phyloP scores from a whole-genome alignment of 2,797 vertebrate genomes.

The Taenioides sp. region DNA sequence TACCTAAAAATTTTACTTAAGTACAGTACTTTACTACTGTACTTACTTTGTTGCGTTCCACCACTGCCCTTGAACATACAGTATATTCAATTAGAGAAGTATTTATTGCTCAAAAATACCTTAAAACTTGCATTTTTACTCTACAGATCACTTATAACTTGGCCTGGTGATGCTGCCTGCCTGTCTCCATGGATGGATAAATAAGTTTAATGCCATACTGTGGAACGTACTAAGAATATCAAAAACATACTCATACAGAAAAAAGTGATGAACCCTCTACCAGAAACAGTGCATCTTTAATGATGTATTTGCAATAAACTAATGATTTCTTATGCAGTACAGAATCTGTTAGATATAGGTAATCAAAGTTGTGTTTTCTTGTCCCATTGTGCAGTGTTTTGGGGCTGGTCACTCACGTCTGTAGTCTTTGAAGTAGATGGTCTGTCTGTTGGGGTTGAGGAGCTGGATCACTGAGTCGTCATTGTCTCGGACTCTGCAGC shows the following conservation, averaged over 20 bases:
- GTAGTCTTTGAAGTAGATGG: conserved; percentile 96
- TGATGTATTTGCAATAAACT: background rate
- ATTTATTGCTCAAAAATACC: background rate
- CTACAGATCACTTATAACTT: no score
- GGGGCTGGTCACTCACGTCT: conserved; percentile 84
- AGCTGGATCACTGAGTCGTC: conserved; percentile 98
- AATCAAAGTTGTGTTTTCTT: no score
- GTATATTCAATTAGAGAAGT: no score
- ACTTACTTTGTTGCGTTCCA: no score
- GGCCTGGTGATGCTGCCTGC: no score
- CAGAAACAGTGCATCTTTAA: background rate
- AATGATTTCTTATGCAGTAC: background rate
- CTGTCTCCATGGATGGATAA: no score
- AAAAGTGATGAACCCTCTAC: background rate
- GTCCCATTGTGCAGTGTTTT: background rate
- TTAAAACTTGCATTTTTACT: no score
- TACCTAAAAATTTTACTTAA: no score
- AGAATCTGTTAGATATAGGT: no score
- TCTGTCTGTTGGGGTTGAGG: conserved; percentile 98
- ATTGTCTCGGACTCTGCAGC: conserved; percentile 95
- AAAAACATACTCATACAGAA: background rate
- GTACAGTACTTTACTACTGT: no score
- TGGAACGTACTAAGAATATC: background rate
- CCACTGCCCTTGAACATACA: no score
- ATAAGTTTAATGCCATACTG: no score